Percentiles rank a stretch among this genome's conserved stretches.
Evolutionary conservation across 2,888 invertebrate genomes (phyloP).

Genomic region (Pristionchus mayeri): DNA sequence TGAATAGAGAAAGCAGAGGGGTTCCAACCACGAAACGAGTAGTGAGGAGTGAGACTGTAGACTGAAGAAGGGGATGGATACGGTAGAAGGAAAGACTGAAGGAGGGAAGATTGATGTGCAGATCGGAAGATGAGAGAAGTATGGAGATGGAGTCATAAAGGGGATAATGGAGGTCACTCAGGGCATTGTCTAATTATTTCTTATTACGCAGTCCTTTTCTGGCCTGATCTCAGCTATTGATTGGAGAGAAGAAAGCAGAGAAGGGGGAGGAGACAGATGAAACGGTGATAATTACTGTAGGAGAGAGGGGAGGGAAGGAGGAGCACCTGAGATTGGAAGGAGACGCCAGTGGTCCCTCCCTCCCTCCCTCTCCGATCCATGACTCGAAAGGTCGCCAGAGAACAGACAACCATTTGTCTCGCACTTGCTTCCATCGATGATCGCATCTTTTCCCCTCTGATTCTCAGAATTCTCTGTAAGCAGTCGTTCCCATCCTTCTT

Average conservation of each 20-base stretch:
- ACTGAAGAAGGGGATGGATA: neutral
- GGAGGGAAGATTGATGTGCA: neutral
- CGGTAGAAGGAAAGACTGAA: neutral
- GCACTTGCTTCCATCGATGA: neutral
- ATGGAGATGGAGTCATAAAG: slow-evolving; percentile 7
- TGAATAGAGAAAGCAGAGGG: neutral
- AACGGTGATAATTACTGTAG: slow-evolving; percentile 13
- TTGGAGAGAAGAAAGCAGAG: neutral
- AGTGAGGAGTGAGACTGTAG: too few relatives aligned
- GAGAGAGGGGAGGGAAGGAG: slow-evolving; percentile 22
- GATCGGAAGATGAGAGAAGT: slow-evolving; percentile 29
- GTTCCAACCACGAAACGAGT: neutral
- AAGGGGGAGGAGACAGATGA: neutral
- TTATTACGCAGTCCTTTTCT: slow-evolving; percentile 26
- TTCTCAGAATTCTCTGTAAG: neutral
- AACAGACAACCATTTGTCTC: neutral
- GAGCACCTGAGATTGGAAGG: neutral
- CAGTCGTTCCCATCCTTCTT: neutral
- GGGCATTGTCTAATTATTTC: slow-evolving; percentile 34
- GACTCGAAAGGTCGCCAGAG: slow-evolving; percentile 2
- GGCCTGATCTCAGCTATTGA: neutral
- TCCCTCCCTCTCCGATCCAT: neutral
- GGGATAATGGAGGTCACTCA: neutral
- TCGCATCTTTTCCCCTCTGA: neutral
- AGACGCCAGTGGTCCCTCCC: neutral